phyloP scores from a whole-genome alignment of 1,140 invertebrate genomes.

The Anastrepha ludens region DNA sequence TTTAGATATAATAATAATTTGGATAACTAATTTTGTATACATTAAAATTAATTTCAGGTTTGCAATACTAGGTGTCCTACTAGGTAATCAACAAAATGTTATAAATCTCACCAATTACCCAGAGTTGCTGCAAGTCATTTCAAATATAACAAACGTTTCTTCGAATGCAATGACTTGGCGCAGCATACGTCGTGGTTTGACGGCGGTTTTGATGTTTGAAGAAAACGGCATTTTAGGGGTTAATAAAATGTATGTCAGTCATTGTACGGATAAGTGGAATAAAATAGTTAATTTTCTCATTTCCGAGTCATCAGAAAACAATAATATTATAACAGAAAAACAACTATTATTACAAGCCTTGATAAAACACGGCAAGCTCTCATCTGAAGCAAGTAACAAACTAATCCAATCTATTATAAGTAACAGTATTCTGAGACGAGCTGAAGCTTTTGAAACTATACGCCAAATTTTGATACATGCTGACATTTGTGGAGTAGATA shows the following conservation, averaged over 20 bases:
- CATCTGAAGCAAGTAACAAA: conserved; percentile 53
- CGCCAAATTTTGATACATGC: conserved; percentile 65
- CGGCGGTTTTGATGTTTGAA: conserved; percentile 55
- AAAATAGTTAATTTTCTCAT: conserved; percentile 63
- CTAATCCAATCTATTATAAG: conserved; percentile 65
- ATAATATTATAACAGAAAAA: conserved; percentile 64
- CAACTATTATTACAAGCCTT: conserved; percentile 63
- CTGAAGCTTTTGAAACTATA: conserved; percentile 67
- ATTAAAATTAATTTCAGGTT: conserved; percentile 59
- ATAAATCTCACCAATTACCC: conserved; percentile 64
- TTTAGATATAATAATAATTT: too few relatives aligned
- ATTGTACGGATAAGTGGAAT: conserved; percentile 60
- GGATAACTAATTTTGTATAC: neutral
- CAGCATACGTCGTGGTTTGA: conserved; percentile 62
- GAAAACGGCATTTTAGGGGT: conserved; percentile 57
- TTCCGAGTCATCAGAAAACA: conserved; percentile 60
- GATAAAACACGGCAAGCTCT: conserved; percentile 63
- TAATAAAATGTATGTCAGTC: conserved; percentile 56
- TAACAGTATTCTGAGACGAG: conserved; percentile 63
- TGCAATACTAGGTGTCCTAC: conserved; percentile 64
- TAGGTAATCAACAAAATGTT: conserved; percentile 60
- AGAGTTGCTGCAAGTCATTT: conserved; percentile 57
- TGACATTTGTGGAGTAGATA: conserved; percentile 62
- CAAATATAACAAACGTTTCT: conserved; percentile 61
- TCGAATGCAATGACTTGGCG: conserved; percentile 62